Conservation (phyloP, 2,113 vertebrate species). For the Pelusios castaneus region DNA sequence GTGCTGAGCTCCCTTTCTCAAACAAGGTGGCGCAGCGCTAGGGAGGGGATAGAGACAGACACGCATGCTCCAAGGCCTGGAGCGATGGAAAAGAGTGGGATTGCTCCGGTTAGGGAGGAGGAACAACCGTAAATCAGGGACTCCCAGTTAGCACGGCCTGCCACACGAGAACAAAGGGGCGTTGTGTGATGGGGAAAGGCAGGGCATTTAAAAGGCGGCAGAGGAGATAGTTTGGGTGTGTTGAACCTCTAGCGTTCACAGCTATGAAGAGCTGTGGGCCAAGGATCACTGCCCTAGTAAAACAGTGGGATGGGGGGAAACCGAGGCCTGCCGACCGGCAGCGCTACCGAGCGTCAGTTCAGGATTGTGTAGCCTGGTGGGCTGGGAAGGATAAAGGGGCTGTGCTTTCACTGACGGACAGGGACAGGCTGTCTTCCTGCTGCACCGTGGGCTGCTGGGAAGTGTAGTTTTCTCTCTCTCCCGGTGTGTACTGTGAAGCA, state of each 20-base stretch:
- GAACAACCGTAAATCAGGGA: not conserved
- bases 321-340: accelerated
- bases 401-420: not conserved
- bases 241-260: not conserved
- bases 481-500: not conserved
- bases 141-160: not conserved
- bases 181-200: not conserved
- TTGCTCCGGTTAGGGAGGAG: not conserved
- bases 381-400: not conserved
- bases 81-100: not conserved
- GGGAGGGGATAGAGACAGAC: not conserved
- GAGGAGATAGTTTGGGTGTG: accelerated
- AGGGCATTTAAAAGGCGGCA: accelerated
- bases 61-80: too few relatives aligned
- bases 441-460: not conserved
- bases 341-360: not conserved
- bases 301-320: not conserved
- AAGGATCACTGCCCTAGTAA: too few relatives aligned
- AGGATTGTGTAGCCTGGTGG: not conserved
- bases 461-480: not conserved
- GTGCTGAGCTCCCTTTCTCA: not conserved
- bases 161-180: not conserved
- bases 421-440: not conserved
- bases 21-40: not conserved
- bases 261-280: not conserved